Evolutionary conservation across 2,888 invertebrate genomes (phyloP), one percentile per base, ranked within the genome.

Genomic region (Spisula solida): DNA sequence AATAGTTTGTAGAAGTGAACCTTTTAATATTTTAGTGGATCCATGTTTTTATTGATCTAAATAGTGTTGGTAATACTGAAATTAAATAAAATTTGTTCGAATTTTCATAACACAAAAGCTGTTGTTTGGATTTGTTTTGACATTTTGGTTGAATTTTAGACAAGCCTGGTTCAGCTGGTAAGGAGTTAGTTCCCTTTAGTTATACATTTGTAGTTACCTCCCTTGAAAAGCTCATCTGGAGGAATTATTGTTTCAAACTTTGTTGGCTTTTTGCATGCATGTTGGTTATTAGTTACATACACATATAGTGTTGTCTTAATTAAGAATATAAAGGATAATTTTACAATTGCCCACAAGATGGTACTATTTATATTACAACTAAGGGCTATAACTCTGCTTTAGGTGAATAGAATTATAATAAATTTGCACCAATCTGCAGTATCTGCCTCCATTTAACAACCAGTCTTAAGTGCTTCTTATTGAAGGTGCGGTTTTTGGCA

Each of bases 171-270:
- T 80, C 90, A 51, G 25, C 29, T 60, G 90, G 90, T 90, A 90
- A 90, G 90, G 85, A 87, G 80, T 87, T 85, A 70, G 60, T 78
- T 85, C 84, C 89, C 81, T 87, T 82, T 87, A 87, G 89, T 82
- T 85, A 75, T n/a, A 29, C 29, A 51, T 85, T 56, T 29, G 48
- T 83, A 78, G 78, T 87, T 82, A 56, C 75, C 55, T 79, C 56
- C 82, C 82, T 79, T 82, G 48, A 14, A 60, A 0, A 18, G 75
- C 25, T 34, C 75, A 75, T 25, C 75, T 75, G 75, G 75, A 31
- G 10, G 75, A 75, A 16, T 16, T 75, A 34, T 31, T n/a, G n/a
- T n/a, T 10, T 25, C 25, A 25, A 56, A 66, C 25, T 25, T 2
- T 25, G 25, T 20, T 25, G 8, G 25, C 60, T 66, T 10, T 25